Base-by-base conservation (phyloP, 2,888 invertebrate genomes). In the Tanaodytes sp. region DNA sequence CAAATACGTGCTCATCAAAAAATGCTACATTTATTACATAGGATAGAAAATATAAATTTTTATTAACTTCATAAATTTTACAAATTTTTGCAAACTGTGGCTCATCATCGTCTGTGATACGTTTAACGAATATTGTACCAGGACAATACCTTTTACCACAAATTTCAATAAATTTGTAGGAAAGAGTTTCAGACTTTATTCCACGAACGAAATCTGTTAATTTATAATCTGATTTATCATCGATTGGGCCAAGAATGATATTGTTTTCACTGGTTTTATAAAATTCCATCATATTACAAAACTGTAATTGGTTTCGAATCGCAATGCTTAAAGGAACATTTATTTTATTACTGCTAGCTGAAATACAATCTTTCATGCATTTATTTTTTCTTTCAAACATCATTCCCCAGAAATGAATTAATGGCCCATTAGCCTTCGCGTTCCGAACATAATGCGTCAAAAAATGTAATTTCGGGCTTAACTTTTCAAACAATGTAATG, bases 391-490 rank as follows among this genome's bases (percentile, higher is more conserved):
- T 33, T 54, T 63, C 67, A 19, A 33, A 71, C 48, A 54, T 59
- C 58, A 66, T 52, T 14, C 31, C 49, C 37, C 55, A 71, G 19
- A 52, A 71, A 42, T 66, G 62, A 23, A 71, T 30, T 9, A 43
- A 20, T 16, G 71, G 62, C 9, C 71, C 48, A 23, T 71, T 66
- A 15, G 30, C 11, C 16, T 43, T 14, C 36, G 55, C 39, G 18
- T 43, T 49, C 5, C 43, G 23, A 12, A 39, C 31, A 55, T 65
- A 65, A 48, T 70, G 61, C 18, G 49, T 6, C 15, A 51, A 37
- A 31, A 65, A 64, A 46, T 70, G 69, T 39, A 70, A 52, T 49
- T 65, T 64, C 2, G 64, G 61, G n/a, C 42, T 64, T 2, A 61
- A 36, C 27, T 52, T n/a, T 30, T 46, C 61, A 46, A 49, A 55